phyloP scores from a whole-genome alignment of 2,797 vertebrate species.

The Anguilla pacifica region DNA sequence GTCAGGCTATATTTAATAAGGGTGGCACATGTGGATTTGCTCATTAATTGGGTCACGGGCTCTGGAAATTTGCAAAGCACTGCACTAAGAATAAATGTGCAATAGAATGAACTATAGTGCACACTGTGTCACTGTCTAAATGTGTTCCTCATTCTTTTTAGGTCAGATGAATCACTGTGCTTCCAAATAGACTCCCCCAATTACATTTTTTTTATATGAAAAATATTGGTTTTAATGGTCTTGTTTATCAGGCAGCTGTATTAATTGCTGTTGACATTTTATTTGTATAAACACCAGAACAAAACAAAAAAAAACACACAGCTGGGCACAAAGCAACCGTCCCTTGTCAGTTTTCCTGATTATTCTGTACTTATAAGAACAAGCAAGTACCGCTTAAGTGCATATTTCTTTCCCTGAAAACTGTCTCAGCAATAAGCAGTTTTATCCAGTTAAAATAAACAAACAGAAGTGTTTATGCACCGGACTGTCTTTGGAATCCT shows the following conservation, averaged over 20 bases:
- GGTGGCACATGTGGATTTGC: background rate
- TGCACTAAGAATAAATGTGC: background rate
- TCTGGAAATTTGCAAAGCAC: background rate
- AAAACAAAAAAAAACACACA: too few species aligned
- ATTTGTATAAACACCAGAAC: slow-evolving; percentile 38
- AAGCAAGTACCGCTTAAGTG: background rate
- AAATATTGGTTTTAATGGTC: background rate
- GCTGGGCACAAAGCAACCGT: too few species aligned
- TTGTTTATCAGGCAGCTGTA: background rate
- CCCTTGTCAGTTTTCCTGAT: background rate
- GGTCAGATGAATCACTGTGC: background rate
- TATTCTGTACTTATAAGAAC: background rate
- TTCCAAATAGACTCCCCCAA: background rate
- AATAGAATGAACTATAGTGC: background rate
- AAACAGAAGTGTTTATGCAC: background rate
- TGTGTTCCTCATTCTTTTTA: background rate
- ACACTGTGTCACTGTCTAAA: background rate
- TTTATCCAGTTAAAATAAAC: background rate
- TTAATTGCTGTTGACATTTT: slow-evolving; percentile 41
- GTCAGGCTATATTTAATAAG: background rate
- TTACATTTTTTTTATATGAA: background rate
- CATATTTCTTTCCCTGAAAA: background rate
- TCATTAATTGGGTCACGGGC: background rate
- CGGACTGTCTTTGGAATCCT: background rate
- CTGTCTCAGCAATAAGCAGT: background rate